Conservation (phyloP, 2,113 vertebrate species). For the Xiphorhynchus elegans region DNA sequence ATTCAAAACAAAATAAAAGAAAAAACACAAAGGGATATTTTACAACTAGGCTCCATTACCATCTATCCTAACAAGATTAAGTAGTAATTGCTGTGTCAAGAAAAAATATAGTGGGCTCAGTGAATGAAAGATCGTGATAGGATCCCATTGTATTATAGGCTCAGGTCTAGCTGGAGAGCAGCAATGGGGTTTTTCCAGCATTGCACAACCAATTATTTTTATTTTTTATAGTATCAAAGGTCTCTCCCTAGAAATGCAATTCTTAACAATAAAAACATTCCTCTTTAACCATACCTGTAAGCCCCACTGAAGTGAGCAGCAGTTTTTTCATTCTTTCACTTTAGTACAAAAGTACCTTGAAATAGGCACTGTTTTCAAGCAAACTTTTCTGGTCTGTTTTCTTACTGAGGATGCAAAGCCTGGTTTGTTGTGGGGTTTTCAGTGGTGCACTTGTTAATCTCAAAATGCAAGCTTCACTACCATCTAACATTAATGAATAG, state of each 20-base stretch:
- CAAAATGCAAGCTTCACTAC: neutral
- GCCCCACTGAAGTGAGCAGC: neutral
- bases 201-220: neutral
- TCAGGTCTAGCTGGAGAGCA: neutral
- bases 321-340: neutral
- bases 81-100: conserved; percentile 78
- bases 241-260: neutral
- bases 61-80: conserved; percentile 76
- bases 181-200: neutral
- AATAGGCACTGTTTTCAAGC: neutral
- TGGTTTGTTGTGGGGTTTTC: neutral
- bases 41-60: conserved; percentile 78
- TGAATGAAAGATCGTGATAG: conserved; percentile 36
- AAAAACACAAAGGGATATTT: conserved; percentile 78
- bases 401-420: neutral
- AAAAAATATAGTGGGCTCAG: conserved; percentile 70
- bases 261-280: neutral
- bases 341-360: neutral
- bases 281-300: neutral
- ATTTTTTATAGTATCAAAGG: neutral
- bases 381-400: neutral
- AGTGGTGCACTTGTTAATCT: neutral
- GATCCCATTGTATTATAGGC: neutral
- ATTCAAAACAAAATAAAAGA: conserved; percentile 75
- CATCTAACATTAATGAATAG: neutral